Base-by-base conservation (phyloP, 2,888 invertebrate genomes). In the Ptilodon capucinus region DNA sequence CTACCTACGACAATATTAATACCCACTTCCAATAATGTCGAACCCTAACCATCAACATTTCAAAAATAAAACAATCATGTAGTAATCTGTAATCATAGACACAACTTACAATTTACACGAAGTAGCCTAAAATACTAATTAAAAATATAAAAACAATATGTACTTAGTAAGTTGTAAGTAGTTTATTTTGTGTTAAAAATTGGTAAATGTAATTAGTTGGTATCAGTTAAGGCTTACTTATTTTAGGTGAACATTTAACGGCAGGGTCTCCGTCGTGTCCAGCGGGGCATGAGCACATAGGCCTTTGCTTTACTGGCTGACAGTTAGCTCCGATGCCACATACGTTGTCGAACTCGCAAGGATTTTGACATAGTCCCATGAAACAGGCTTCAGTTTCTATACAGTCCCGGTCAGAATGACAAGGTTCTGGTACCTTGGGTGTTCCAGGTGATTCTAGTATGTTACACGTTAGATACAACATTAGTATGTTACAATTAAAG, bases 251-350 rank as follows among this genome's bases (percentile, higher is more conserved):
- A 92, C 96, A 96, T 89, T 95, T 95, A 79, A 94, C 91, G 71
- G 95, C 94, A 47, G 96, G 96, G 84, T 96, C 94, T 84, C 96
- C 96, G 79, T 95, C 95, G 79, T 94, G 94, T 77, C 95, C 96
- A 68, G 93, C 93, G 25, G 95, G 95, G 85, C 96, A 96, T 74
- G 93, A 94, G 88, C 96, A 96, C 88, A 95, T 94, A 53, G 96
- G 95, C 79, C 95, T 94, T 92, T 96, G 96, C 92, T 95, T 95
- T 91, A 95, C 94, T 66, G 95, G 95, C 74, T 94, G 93, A 84
- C 96, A 97, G 76, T 94, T 94, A 64, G 96, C 95, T 84, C 94
- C 94, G 60, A 92, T 79, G 63, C 94, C 95, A 91, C 96, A 96
- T 59, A 94, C 93, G 84, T 93, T 94, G 79, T 94, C 93, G 93